Conservation (phyloP, 1,140 invertebrate genomes). For the Pararge aegeria region DNA sequence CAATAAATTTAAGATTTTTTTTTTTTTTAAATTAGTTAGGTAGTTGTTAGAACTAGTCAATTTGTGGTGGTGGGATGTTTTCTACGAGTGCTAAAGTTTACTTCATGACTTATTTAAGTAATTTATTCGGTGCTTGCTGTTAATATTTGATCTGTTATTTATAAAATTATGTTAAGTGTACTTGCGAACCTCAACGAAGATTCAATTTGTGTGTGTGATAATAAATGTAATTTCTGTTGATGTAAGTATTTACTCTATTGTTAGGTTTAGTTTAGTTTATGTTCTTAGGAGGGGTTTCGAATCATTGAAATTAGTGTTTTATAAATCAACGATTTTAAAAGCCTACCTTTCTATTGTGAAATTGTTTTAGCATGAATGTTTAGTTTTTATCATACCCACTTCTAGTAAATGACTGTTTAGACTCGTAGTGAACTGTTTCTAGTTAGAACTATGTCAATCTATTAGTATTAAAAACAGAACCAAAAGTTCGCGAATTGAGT, state of each 20-base stretch:
- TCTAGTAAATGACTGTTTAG: slow-evolving; percentile 66
- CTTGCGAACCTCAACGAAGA: slow-evolving; percentile 60
- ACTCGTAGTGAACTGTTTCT: slow-evolving; percentile 60
- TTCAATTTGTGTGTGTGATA: slow-evolving; percentile 41
- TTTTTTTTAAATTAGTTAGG: slow-evolving; percentile 62
- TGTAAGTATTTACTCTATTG: slow-evolving; percentile 47
- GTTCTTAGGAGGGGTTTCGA: slow-evolving; percentile 63
- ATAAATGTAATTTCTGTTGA: slow-evolving; percentile 45
- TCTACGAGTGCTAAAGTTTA: slow-evolving; percentile 70
- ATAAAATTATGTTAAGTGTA: slow-evolving; percentile 45
- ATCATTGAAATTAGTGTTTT: slow-evolving; percentile 68
- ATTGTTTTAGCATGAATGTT: slow-evolving; percentile 50
- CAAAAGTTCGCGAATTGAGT: slow-evolving; percentile 66
- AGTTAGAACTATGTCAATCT: slow-evolving; percentile 60
- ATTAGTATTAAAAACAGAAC: slow-evolving; percentile 57
- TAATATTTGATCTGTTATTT: slow-evolving; percentile 61
- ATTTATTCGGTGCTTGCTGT: slow-evolving; percentile 73
- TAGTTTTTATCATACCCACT: slow-evolving; percentile 43
- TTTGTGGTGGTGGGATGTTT: slow-evolving; percentile 75
- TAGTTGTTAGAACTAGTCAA: slow-evolving; percentile 77
- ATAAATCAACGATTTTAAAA: slow-evolving; percentile 55
- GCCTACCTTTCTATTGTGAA: slow-evolving; percentile 35
- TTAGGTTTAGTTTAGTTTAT: slow-evolving; percentile 60
- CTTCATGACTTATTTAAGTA: slow-evolving; percentile 59
- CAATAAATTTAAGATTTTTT: slow-evolving; percentile 63